Evolutionary conservation across 2,113 vertebrate genomes (phyloP).

Genomic region (Prolemur simus): DNA sequence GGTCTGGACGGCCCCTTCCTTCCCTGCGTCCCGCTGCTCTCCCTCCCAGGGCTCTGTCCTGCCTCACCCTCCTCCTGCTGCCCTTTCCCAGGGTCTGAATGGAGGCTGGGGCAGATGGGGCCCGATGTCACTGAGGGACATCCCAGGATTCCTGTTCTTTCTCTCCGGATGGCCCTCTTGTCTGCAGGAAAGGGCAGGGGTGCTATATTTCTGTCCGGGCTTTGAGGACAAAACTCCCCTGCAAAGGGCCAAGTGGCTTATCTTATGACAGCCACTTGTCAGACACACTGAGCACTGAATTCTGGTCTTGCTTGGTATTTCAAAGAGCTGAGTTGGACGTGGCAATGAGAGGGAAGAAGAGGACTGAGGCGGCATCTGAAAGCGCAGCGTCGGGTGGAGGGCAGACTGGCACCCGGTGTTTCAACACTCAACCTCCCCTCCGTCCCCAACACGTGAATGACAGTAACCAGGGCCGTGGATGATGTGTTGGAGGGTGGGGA

Average conservation of each 20-base stretch:
- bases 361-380: background rate
- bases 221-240: background rate
- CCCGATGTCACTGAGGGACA: background rate
- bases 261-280: background rate
- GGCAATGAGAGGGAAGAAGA: no score
- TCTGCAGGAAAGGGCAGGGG: background rate
- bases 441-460: background rate
- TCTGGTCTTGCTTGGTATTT: background rate
- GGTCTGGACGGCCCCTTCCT: background rate
- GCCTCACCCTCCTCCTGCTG: background rate
- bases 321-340: background rate
- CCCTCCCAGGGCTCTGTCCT: background rate
- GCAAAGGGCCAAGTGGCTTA: background rate
- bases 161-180: background rate
- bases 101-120: background rate
- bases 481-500: background rate
- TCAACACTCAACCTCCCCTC: no score
- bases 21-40: background rate
- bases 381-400: background rate
- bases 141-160: background rate
- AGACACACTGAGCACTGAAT: accelerated
- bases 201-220: background rate
- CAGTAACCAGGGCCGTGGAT: background rate
- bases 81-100: background rate
- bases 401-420: background rate